These are phyloP conservation scores for Sciurus vulgaris DNA, from an alignment of 2,797 vertebrate species.

Conservation along the genomic window DNA sequence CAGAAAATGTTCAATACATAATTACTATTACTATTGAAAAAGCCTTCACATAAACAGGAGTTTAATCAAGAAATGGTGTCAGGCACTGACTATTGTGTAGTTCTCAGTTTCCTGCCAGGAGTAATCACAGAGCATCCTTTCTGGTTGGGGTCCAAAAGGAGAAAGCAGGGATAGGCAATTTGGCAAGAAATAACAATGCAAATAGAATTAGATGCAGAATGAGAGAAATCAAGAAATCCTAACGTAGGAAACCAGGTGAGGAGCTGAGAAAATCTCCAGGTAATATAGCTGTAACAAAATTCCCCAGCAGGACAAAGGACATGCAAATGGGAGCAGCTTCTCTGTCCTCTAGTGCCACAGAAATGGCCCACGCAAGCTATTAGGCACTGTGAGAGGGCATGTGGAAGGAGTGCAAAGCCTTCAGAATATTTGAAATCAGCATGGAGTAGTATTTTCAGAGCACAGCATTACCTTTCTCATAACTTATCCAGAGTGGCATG, in stretches of 20 bases:
- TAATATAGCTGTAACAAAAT: neutral
- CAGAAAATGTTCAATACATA: neutral
- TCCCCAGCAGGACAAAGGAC: neutral
- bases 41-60: neutral
- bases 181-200: neutral
- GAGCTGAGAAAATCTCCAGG: neutral
- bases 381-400: neutral
- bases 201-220: neutral
- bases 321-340: neutral
- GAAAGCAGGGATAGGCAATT: neutral
- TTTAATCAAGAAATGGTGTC: neutral
- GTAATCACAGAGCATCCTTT: neutral
- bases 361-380: neutral
- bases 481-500: neutral
- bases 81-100: neutral
- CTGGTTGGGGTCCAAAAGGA: neutral
- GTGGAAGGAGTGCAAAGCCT: neutral
- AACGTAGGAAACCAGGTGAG: neutral
- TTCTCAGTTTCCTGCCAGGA: neutral
- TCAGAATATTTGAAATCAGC: neutral
- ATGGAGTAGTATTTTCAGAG: neutral
- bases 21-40: neutral
- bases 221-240: slow-evolving; percentile 17
- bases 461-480: neutral
- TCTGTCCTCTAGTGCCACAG: neutral